These are phyloP conservation scores for Tinamus guttatus DNA, from an alignment of 2,113 vertebrate genomes.

Conservation along the genomic window DNA sequence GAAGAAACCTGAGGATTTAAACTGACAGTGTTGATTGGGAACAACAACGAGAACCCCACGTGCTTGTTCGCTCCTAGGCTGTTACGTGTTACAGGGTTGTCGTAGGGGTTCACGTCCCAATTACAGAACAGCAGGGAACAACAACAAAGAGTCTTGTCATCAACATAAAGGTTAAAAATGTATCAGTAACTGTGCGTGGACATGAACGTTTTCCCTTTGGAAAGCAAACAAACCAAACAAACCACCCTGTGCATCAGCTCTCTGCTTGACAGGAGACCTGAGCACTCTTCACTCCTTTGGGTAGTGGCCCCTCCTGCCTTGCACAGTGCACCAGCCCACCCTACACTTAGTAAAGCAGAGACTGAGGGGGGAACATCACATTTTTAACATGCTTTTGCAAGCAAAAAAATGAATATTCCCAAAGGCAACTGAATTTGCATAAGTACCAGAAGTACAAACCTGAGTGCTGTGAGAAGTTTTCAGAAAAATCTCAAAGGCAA, in stretches of 20 bases:
- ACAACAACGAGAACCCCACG: conserved; percentile 12
- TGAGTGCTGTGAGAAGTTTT: neutral
- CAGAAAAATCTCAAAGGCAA: neutral
- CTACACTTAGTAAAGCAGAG: neutral
- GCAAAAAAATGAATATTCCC: neutral
- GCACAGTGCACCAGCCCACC: neutral
- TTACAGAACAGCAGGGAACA: neutral
- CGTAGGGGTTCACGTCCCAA: too few relatives aligned
- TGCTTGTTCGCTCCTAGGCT: neutral
- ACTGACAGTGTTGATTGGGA: conserved; percentile 66
- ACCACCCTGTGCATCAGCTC: neutral
- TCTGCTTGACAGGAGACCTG: neutral
- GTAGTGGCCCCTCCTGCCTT: neutral
- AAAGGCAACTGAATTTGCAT: neutral
- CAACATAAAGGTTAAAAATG: neutral
- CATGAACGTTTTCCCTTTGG: neutral
- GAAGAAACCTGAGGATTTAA: conserved; percentile 88
- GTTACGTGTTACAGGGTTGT: neutral
- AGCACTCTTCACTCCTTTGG: neutral
- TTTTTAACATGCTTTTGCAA: neutral
- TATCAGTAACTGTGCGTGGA: neutral
- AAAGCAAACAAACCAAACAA: neutral
- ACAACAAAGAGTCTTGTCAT: neutral
- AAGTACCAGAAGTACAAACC: neutral
- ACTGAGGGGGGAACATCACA: neutral